phyloP scores from a whole-genome alignment of 2,113 vertebrate species.

The Tringa solitaria region DNA sequence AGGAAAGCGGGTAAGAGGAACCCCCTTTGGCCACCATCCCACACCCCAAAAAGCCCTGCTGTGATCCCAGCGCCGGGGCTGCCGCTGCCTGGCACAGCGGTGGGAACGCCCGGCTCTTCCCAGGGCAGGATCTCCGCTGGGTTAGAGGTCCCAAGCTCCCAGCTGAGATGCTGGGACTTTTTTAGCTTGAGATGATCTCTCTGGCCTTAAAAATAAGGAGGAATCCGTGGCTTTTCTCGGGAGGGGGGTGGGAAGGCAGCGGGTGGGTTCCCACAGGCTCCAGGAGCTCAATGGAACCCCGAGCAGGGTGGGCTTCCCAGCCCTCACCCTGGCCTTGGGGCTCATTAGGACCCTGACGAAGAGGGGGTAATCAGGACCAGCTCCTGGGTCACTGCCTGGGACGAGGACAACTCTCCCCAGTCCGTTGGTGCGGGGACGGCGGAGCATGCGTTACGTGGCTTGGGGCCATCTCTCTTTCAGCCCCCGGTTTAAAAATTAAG shows the following conservation, averaged over 20 bases:
- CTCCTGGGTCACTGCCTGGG: not conserved
- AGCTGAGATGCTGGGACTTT: not conserved
- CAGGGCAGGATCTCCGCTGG: not conserved
- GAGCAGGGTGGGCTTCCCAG: accelerated
- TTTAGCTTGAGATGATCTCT: slow-evolving; percentile 25
- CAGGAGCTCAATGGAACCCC: not conserved
- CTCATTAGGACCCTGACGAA: not conserved
- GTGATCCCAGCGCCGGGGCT: not conserved
- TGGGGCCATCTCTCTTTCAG: not conserved
- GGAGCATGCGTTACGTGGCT: not conserved
- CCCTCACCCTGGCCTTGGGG: not conserved
- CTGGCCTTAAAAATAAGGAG: slow-evolving; percentile 42
- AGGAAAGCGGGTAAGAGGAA: slow-evolving; percentile 71
- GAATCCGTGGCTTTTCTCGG: not conserved
- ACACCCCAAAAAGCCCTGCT: accelerated
- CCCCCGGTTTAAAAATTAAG: not conserved
- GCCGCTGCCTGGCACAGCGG: accelerated
- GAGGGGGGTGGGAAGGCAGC: not conserved
- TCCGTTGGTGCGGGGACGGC: accelerated
- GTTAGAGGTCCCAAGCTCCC: not conserved
- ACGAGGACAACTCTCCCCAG: not conserved
- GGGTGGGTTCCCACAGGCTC: accelerated
- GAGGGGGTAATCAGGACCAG: not conserved
- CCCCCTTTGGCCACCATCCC: not conserved
- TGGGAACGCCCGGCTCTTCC: slow-evolving; percentile 17